A percentile compares a stretch with the other conserved stretches of the same genome.
phyloP scores from a whole-genome alignment of 2,113 vertebrate genomes.

The Melanerpes formicivorus region DNA sequence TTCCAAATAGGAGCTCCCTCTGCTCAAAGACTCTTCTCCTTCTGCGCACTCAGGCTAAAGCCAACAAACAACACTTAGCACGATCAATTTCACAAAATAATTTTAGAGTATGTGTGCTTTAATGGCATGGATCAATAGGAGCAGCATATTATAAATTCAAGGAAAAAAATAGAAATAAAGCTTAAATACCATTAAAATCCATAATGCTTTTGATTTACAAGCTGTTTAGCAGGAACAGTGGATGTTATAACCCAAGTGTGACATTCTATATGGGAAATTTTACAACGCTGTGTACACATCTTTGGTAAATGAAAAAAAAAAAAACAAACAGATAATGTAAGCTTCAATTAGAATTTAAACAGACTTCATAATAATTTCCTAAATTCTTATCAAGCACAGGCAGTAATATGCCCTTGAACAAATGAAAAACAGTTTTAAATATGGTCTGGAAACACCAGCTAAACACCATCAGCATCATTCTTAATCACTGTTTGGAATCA shows the following conservation, averaged over 20 bases:
- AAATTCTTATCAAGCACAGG: background rate
- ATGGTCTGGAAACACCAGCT: background rate
- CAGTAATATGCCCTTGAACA: background rate
- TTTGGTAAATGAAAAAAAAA: background rate
- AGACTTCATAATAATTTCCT: background rate
- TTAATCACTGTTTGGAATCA: background rate
- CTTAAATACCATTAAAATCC: slow-evolving; percentile 18
- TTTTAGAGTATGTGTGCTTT: background rate
- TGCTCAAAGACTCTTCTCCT: background rate
- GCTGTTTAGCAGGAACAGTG: background rate
- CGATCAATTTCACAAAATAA: background rate
- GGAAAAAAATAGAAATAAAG: slow-evolving; percentile 28
- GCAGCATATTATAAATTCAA: background rate
- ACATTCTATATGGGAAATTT: background rate
- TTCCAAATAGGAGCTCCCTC: background rate
- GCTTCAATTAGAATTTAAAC: background rate
- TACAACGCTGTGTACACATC: background rate
- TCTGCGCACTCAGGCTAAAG: background rate
- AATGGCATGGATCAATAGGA: slow-evolving; percentile 22
- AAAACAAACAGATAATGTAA: background rate
- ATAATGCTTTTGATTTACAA: slow-evolving; percentile 3
- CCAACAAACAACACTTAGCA: background rate
- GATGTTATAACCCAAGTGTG: background rate
- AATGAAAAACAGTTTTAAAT: background rate
- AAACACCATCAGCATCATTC: background rate